Base-by-base conservation (phyloP, 1,140 invertebrate genomes). In the Adelges cooleyi region DNA sequence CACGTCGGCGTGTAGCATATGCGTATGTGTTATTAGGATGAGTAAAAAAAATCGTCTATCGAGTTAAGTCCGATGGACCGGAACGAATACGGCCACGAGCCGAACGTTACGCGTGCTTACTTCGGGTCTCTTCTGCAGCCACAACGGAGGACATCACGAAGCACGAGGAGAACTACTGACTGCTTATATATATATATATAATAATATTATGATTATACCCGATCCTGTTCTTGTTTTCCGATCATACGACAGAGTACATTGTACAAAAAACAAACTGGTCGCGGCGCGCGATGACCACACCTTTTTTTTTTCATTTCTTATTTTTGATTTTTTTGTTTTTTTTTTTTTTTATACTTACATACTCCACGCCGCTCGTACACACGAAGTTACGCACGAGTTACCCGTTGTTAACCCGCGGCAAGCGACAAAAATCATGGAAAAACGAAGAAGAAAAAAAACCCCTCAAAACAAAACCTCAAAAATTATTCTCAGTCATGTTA, bases 401-500 rank as follows among this genome's bases (percentile, higher is more conserved):
- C n/a, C n/a, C 25, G 42, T 48, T 42, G 42, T 62, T 62, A 62
- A 62, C 56, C 56, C n/a, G 23, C 52, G 54, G 40, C 54, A 36
- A 20, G 23, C 38, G 54, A 48, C 56, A 48, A 62, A 62, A 48
- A 62, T 62, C 56, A 33, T 11, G 11, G 56, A 62, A 62, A 62
- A 62, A 59, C 54, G 36, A 56, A 48, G 40, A 42, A 59, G 44
- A n/a, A n/a, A n/a, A n/a, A n/a, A n/a, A n/a, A n/a, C n/a, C n/a
- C n/a, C n/a, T n/a, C n/a, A n/a, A 62, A 62, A 50, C 22, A 50
- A 48, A 62, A 18, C 15, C 25, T 33, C 4, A 36, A 48, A 62
- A 62, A 62, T 62, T 46, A 48, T 33, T 42, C 56, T 23, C n/a
- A 17, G 56, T 62, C 56, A 62, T 48, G 56, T 62, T 62, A 62